Evolutionary conservation across 2,797 vertebrate species (phyloP), one percentile per base, ranked within the genome.

Genomic region (Brotula barbata): DNA sequence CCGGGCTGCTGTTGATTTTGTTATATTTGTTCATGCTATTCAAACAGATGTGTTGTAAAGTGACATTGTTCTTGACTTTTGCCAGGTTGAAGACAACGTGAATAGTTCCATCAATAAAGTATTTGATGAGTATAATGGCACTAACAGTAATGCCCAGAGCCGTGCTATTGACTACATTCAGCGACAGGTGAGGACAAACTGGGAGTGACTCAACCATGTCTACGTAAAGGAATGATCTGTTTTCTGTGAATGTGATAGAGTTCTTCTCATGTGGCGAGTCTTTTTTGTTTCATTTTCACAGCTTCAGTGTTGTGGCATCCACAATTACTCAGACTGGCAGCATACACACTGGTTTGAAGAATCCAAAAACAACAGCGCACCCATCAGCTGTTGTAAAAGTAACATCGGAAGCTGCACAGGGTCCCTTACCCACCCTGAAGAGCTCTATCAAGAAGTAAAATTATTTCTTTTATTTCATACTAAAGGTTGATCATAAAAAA

Each of bases 101-200:
- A 91, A 97, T 80, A 89, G 83, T 65, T 95, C 94, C 43, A 98
- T 98, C 78, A 89, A 67, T 70, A 95, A 95, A 76, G 95, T 98
- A 0, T 98, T 96, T 53, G 90, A 95, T 21, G 90, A 95, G 23
- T 98, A 98, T 88, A 96, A 95, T 2, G 95, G 96, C 54, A 94
- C 94, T 39, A 95, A 94, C 73, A 92, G 93, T 11, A 96, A 98
- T 8, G 94, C 96, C 19, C 94, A 95, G 46, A 98, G 96, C 64
- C 94, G 96, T 19, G 95, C 95, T 48, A 98, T 98, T 50, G 96
- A 98, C 88, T 98, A 98, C 17, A 88, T 97, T 64, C 96, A 98
- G 87, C 94, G 93, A 82, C 96, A 98, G 93, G 96, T 98, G 74
- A 90, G 91, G 48, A 73, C 40, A 40, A 14, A 55, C 33, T 36